These are phyloP conservation scores for Heterohyrax brucei DNA, from an alignment of 2,797 vertebrate species.

Conservation along the genomic window DNA sequence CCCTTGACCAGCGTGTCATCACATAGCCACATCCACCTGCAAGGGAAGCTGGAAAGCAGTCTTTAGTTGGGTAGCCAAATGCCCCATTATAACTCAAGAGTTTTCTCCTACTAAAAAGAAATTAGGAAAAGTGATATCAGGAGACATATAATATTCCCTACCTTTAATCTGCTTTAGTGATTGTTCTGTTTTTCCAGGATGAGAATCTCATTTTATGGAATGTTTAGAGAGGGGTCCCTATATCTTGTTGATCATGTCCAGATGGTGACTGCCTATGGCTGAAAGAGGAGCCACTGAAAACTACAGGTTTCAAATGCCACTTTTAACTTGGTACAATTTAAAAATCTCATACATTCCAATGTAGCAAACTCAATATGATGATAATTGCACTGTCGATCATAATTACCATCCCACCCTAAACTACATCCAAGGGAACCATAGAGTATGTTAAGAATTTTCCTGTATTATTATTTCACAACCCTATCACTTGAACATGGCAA, in stretches of 20 bases:
- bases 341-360: slow-evolving; percentile 59
- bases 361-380: slow-evolving; percentile 8
- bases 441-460: background rate
- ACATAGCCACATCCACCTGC: background rate
- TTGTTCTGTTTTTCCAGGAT: background rate
- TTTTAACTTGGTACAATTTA: slow-evolving; percentile 38
- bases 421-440: background rate
- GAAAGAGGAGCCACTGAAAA: slow-evolving; percentile 55
- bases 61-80: background rate
- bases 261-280: slow-evolving; percentile 7
- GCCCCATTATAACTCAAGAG: background rate
- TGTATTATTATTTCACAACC: slow-evolving; percentile 3
- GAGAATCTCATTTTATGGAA: background rate
- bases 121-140: background rate
- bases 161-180: background rate
- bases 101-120: background rate
- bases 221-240: background rate
- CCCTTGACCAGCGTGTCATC: background rate
- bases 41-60: background rate
- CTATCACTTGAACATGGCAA: slow-evolving; percentile 58
- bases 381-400: slow-evolving; percentile 41
- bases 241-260: slow-evolving; percentile 26
- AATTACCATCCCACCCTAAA: background rate
- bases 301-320: slow-evolving; percentile 35
- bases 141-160: background rate